Evolutionary conservation across 1,140 invertebrate genomes (phyloP), one percentile per base, ranked within the genome.

Genomic region (Leptestheria dahalacensis): DNA sequence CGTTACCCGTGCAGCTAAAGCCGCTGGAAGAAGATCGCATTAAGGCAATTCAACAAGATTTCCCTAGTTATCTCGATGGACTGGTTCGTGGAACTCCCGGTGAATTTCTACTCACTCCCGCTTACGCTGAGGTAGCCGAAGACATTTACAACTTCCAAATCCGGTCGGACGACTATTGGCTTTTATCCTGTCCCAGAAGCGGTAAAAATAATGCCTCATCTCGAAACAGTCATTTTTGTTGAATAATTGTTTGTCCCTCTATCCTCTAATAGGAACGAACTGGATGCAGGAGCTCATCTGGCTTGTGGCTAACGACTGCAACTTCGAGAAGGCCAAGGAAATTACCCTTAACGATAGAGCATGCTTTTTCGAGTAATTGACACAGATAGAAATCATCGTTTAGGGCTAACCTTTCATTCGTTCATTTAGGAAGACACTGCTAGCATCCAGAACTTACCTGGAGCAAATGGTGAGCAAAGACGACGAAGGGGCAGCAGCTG

Each of bases 231-330:
- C n/a, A n/a, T n/a, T n/a, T n/a, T n/a, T n/a, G n/a, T n/a, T n/a
- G n/a, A n/a, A n/a, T n/a, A n/a, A n/a, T n/a, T n/a, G n/a, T n/a
- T n/a, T n/a, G n/a, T n/a, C n/a, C n/a, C n/a, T n/a, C 64, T 47
- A 28, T 51, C 12, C 64, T 61, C 68, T 12, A n/a, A 23, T 62
- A 85, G 86, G 86, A n/a, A 91, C 88, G 1, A 91, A 86, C 0
- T 87, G 84, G 83, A 83, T 82, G 0, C 84, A 87, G 66, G 87
- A 90, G 70, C 75, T 90, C 64, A 77, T 86, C 0, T 90, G 86
- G 84, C 71, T 88, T 48, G 67, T 91, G 23, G 76, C 75, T 10
- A 85, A 87, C 64, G 71, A 85, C 66, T 74, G 86, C 54, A 78
- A 90, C 66, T 85, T 81, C 62, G 72, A 79, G 24, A 76, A 70